Base-by-base conservation (phyloP, 2,888 invertebrate species). In the Adela reaumurella region DNA sequence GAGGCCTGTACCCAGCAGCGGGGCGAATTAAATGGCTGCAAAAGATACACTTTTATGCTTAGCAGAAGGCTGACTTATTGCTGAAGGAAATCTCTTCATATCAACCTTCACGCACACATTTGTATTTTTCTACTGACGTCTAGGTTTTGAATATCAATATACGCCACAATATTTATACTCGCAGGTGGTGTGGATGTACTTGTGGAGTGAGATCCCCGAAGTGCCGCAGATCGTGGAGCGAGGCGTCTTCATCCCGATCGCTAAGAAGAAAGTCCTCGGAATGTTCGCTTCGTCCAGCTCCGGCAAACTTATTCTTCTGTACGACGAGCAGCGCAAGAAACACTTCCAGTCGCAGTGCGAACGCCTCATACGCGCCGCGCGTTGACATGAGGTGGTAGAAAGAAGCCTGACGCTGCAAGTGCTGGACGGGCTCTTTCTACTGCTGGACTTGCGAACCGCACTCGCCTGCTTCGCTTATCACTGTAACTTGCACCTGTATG, bases 151-250 rank as follows among this genome's bases (percentile, higher is more conserved):
- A n/a, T n/a, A n/a, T n/a, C n/a, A n/a, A n/a, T n/a, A n/a, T n/a
- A n/a, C n/a, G n/a, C n/a, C n/a, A n/a, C n/a, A n/a, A n/a, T n/a
- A n/a, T n/a, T n/a, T n/a, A n/a, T n/a, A n/a, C n/a, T n/a, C n/a
- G n/a, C 64, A 88, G 88, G 83, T 88, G 55, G 86, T 89, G 49
- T 92, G 92, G 90, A 69, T 84, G 0, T 86, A 87, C 60, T 84
- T 87, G 0, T 94, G 92, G 90, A 74, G 81, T 50, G 92, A 93
- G 59, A 74, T 94, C 14, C 83, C 83, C 45, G 84, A 84, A 46
- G 74, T 83, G 28, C 88, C 90, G 5, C 83, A 82, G 48, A 66
- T 86, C 4, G 84, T 86, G 1, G 82, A 83, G 43, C 87, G 85
- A 62, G 93, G 92, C 46, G 83, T 94, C 4, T 81, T 81, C 61